phyloP scores from a whole-genome alignment of 1,140 invertebrate genomes.

The Trichonephila inaurata region DNA sequence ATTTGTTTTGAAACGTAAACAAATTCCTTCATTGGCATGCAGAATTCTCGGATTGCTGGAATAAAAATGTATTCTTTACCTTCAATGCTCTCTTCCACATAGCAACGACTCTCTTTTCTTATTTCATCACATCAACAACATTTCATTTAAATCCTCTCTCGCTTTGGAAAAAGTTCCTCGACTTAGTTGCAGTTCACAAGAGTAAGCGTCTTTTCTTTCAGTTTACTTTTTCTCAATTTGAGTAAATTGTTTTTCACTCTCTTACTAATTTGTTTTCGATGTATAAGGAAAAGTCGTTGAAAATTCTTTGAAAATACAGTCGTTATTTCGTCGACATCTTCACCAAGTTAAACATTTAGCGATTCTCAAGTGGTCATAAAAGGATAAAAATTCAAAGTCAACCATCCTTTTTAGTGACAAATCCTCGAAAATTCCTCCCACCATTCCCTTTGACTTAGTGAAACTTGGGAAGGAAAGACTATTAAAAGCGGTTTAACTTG shows the following conservation, averaged over 20 bases:
- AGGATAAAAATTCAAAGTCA: constrained; percentile 3
- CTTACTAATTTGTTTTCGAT: constrained; percentile 1
- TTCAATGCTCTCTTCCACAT: background rate
- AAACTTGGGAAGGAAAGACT: constrained; percentile 33
- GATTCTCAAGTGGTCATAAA: constrained; percentile 29
- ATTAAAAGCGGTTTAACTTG: constrained; percentile 53
- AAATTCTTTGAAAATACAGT: background rate
- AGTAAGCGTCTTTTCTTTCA: background rate
- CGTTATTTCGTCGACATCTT: background rate
- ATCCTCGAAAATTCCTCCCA: background rate
- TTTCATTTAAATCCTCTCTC: background rate
- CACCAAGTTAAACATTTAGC: constrained; percentile 28
- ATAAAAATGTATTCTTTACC: background rate
- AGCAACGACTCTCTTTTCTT: background rate
- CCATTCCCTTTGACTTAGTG: background rate
- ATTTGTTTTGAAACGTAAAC: background rate
- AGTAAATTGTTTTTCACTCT: background rate
- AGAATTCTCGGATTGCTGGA: background rate
- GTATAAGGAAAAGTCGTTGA: background rate
- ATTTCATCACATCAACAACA: background rate
- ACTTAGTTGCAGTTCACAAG: background rate
- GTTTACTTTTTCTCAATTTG: background rate
- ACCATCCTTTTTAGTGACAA: constrained; percentile 24
- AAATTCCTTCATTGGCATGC: background rate
- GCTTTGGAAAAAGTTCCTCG: background rate